Base-by-base conservation (phyloP, 2,888 invertebrate genomes). In the Boloria euphrosyne region DNA sequence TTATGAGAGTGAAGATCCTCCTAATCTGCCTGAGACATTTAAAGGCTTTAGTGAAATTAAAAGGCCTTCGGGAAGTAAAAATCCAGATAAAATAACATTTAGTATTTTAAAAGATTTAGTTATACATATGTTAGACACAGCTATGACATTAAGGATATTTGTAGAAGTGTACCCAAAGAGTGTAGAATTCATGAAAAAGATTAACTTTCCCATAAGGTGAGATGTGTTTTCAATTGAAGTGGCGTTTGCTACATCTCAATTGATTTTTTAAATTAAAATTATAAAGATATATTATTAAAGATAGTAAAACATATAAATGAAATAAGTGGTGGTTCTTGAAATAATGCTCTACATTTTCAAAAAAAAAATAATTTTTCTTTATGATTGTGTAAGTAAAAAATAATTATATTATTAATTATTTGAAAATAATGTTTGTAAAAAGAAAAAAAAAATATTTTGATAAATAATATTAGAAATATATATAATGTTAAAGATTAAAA, bases 121-220 rank as follows among this genome's bases (percentile, higher is more conserved):
- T 0, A 80, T 95, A 50, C 95, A 95, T 75, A 80, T 96, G 47
- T 79, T 96, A 64, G 97, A 97, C 78, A 94, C 94, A 14, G 93
- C 95, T 0, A 93, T 94, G 76, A 96, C 96, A 0, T 76, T 97
- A 57, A 93, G 93, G 76, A 86, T 95, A 73, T 95, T 97, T 66
- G 75, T 96, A n/a, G 94, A 95, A 62, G 89, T 94, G 0, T 95
- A 95, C 77, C 93, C 95, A 0, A 87, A 93, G 6, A 93, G 93
- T 43, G 93, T 79, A 55, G 78, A 70, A 71, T 92, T 78, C 93
- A 94, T 86, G 87, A 93, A 76, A 85, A 93, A 85, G 75, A 92
- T 94, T 4, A 93, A 93, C 73, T 93, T 95, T 76, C 86, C 93
- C 68, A 87, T 93, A 76, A 93, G 90, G 94, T 94, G 79, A 87